Base-by-base conservation (phyloP, 2,797 vertebrate species). In the Cynopterus sphinx region DNA sequence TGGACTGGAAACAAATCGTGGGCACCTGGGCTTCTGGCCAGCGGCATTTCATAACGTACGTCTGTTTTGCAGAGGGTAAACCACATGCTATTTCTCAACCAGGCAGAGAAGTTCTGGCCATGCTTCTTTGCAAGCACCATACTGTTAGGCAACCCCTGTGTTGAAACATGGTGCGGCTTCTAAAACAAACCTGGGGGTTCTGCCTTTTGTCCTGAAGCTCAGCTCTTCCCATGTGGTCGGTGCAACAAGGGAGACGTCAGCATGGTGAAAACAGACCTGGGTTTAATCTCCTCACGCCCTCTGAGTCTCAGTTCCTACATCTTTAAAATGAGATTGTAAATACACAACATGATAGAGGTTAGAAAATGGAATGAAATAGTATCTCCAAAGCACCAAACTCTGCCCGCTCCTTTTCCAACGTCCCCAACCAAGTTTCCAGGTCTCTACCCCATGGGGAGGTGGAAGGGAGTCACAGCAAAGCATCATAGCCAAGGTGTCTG, bases 71-170 rank as follows among this genome's bases (percentile, higher is more conserved):
- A 85, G 57, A 8, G 89, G 90, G 2, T 67, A 31, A 91, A 77
- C 85, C 92, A 36, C 77, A 19, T 0, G 9, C 67, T 74, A 41
- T 98, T 98, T 98, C 97, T 97, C 95, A 97, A 95, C 46, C 36
- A 4, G 19, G 19, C 97, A 88, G 84, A 83, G 59, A 84, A 97
- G 51, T 59, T 85, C 96, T 95, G 79, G 90, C 46, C 9, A 39
- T 57, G 43, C 43, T 77, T 96, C 93, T 91, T n/a, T 88, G 75
- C 84, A 85, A 95, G 87, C 88, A 90, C 95, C 96, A 96, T 51
- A 39, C 55, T 93, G 39, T 98, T 96, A 96, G 92, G 96, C 97
- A 98, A 98, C n/a, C 0, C 22, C 22, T 22, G 0, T 98, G 97
- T 98, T 95, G 96, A 96, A 96, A 97, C 82, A 89, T 33, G 16